Base-by-base conservation (phyloP, 2,113 vertebrate species). In the Brachionichthys hirsutus region DNA sequence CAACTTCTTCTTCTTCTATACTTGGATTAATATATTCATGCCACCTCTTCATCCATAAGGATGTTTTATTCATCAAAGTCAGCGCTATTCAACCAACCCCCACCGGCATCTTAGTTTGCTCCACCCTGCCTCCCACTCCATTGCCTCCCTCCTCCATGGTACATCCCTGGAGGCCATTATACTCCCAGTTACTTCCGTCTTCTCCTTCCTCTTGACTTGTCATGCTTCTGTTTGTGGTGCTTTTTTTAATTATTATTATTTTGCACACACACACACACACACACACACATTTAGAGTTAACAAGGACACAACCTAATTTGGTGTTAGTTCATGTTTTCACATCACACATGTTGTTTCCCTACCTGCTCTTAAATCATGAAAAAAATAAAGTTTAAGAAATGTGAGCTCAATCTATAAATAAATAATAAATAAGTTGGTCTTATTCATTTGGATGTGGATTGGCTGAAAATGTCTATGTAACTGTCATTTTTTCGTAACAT, bases 31-130 rank as follows among this genome's bases (percentile, higher is more conserved):
- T 88, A 73, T 82, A 90, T 90, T 89, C 89, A 84, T 83, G 63
- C 81, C 83, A 62, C 70, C 80, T 75, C 82, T 90, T 90, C 83
- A 82, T 87, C 89, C 80, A 78, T n/a, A 51, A 18, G 0, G 59
- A 92, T 92, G 88, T 91, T 92, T 92, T 90, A 92, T 92, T 92
- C 91, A 92, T 92, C 91, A 92, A 92, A 92, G 91, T 75, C 60
- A 50, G 67, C 47, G 64, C 76, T 84, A 78, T 61, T 76, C 74
- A 78, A 60, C 77, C 73, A 24, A 54, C 83, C 90, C 81, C 68
- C 24, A 30, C 66, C 58, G 73, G 88, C 88, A 76, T 82, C 81
- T 81, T 77, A 69, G 74, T 76, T 83, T 13, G 67, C 79, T 73
- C 75, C 84, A 38, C 84, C 84, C 75, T 22, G n/a, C 49, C 48